These are phyloP conservation scores for Dendroctonus ponderosae DNA, from an alignment of 1,140 invertebrate species.

Conservation along the genomic window DNA sequence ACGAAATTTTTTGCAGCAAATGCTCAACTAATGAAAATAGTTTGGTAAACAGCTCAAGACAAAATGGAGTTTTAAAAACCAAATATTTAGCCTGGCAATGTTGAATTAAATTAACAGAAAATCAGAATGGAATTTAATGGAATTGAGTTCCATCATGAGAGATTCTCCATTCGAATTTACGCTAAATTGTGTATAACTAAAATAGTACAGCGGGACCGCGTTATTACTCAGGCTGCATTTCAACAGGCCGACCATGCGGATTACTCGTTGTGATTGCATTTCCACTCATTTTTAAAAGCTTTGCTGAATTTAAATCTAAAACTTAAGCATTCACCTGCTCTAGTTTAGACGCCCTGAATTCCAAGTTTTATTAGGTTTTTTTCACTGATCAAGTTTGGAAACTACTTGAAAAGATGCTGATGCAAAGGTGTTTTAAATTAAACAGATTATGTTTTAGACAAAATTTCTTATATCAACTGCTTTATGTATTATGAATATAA, in stretches of 20 bases:
- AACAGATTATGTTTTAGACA: too few species aligned
- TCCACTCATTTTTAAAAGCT: background rate
- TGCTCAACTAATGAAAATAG: too few species aligned
- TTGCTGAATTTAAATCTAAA: background rate
- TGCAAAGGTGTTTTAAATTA: too few species aligned
- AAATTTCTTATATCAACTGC: too few species aligned
- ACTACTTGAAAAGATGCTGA: too few species aligned
- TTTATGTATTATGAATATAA: too few species aligned
- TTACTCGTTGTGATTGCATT: background rate
- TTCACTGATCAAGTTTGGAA: too few species aligned
- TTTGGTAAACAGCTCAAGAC: background rate
- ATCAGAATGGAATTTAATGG: conserved; percentile 11
- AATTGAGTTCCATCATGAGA: conserved; percentile 2
- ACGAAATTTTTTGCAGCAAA: too few species aligned
- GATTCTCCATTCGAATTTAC: conserved; percentile 5
- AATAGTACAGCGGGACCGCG: conserved; percentile 5
- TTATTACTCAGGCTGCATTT: conserved; percentile 11
- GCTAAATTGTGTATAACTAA: conserved; percentile 16
- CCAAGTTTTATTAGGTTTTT: too few species aligned
- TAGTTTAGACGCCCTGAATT: too few species aligned
- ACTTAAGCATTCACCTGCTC: too few species aligned
- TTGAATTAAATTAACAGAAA: conserved; percentile 2
- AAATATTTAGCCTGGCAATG: background rate
- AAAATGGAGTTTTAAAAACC: conserved; percentile 1
- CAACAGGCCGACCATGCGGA: conserved; percentile 1